phyloP scores from a whole-genome alignment of 2,888 invertebrate genomes.

The Xestoiulus laeticollis region DNA sequence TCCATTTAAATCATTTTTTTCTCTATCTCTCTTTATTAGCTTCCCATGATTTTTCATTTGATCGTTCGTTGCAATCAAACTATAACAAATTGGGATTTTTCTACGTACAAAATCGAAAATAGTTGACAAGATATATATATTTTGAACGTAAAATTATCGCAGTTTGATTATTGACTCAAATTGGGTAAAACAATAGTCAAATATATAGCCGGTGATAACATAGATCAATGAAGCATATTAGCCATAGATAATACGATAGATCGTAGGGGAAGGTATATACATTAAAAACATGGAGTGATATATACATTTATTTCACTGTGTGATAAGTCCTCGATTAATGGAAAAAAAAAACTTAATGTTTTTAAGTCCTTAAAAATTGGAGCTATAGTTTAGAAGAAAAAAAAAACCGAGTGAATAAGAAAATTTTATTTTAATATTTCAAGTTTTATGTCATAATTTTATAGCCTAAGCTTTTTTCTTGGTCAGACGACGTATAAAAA shows the following conservation, averaged over 20 bases:
- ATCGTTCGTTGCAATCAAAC: constrained; percentile 38
- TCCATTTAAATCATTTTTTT: neutral
- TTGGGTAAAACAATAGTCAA: constrained; percentile 35
- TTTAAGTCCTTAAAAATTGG: neutral
- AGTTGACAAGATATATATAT: neutral
- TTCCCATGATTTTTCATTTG: neutral
- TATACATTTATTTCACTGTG: neutral
- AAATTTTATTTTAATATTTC: constrained; percentile 35
- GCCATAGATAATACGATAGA: neutral
- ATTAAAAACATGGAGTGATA: neutral
- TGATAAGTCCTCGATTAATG: neutral
- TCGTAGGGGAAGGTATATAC: neutral
- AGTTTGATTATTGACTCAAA: neutral
- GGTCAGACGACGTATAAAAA: neutral
- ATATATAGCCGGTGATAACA: constrained; percentile 28
- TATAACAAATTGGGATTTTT: neutral
- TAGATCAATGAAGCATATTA: constrained; percentile 31
- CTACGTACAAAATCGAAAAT: neutral
- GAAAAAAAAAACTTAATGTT: neutral
- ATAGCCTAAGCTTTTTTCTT: neutral
- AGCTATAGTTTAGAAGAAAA: neutral
- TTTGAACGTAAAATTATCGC: neutral
- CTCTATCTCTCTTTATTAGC: constrained; percentile 27
- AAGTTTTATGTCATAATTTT: constrained; percentile 39
- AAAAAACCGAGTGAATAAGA: neutral